Conservation (phyloP, 2,888 invertebrate genomes). For the Byasa hedistus region DNA sequence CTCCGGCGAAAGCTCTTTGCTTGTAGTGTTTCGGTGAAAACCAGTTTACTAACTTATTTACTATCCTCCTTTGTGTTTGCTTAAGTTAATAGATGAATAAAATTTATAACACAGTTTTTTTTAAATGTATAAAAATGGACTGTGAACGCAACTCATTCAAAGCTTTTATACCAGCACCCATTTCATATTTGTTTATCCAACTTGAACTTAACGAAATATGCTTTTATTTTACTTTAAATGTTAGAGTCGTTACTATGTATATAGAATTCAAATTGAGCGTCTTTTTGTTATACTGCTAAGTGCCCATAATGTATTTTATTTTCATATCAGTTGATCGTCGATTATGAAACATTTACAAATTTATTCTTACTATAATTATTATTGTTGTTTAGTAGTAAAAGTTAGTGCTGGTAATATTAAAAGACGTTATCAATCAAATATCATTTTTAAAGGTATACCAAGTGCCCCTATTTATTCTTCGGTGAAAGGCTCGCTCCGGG, state of each 20-base stretch:
- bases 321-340: no score
- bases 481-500: constrained; percentile 3
- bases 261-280: no score
- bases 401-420: not conserved
- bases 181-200: no score
- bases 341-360: no score
- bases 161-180: no score
- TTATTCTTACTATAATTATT: no score
- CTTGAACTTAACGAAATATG: no score
- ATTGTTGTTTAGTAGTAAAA: no score
- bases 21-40: not conserved
- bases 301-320: no score
- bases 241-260: no score
- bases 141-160: not conserved
- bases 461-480: constrained; percentile 9
- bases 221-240: no score
- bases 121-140: not conserved
- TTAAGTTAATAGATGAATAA: not conserved
- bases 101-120: not conserved
- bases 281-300: no score
- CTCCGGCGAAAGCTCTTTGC: not conserved
- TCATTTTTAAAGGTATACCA: not conserved
- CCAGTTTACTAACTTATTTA: not conserved
- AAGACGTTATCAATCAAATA: not conserved
- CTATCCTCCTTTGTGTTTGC: not conserved